A percentile compares a stretch with the other conserved stretches of the same genome.
Evolutionary conservation across 2,113 vertebrate genomes (phyloP).

Genomic region (Dermatemys mawii): DNA sequence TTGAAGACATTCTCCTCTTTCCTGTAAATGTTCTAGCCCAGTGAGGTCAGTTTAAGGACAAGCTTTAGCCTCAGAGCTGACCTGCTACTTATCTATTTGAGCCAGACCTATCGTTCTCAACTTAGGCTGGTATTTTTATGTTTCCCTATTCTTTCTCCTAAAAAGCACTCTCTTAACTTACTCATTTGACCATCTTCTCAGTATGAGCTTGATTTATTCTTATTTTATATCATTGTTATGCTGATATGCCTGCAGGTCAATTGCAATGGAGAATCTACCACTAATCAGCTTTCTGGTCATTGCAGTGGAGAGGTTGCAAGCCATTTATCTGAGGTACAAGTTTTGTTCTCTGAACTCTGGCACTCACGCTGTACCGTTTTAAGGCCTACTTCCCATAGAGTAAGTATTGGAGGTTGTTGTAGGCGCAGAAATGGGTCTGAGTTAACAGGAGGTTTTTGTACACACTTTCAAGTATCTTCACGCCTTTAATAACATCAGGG

Average conservation of each 20-base stretch:
- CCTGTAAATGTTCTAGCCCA: background rate
- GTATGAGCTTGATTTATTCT: background rate
- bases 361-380: background rate
- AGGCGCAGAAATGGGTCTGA: constrained; percentile 29
- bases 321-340: constrained; percentile 79
- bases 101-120: background rate
- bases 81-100: background rate
- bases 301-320: constrained; percentile 76
- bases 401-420: constrained; percentile 34
- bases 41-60: background rate
- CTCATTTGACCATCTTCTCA: background rate
- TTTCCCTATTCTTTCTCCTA: background rate
- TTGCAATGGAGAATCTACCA: constrained; percentile 77
- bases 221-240: background rate
- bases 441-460: constrained; percentile 38
- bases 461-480: constrained; percentile 31
- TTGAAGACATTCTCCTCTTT: background rate
- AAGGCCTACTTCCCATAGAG: background rate
- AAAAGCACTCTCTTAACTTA: background rate
- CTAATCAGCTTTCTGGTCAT: constrained; percentile 74
- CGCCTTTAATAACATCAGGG: constrained; percentile 22
- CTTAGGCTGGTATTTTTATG: background rate
- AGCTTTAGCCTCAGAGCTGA: background rate
- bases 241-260: constrained; percentile 80
- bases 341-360: constrained; percentile 38